Evolutionary conservation across 2,797 vertebrate genomes (phyloP).

Genomic region (Mionectes olivaceus): DNA sequence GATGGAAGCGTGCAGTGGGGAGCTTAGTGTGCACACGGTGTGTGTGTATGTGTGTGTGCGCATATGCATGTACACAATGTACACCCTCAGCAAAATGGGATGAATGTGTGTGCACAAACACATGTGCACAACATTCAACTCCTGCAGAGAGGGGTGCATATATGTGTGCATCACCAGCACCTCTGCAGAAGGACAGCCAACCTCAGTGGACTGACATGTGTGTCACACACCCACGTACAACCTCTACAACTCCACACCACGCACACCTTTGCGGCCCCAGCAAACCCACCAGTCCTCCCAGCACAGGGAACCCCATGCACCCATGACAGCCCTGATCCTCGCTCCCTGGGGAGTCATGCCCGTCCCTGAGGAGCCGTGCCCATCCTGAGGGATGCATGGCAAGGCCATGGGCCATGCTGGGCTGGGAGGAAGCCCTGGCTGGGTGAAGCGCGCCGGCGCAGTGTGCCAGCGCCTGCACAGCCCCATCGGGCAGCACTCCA

Average conservation of each 20-base stretch:
- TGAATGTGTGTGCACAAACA: no score
- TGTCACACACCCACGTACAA: fast-evolving
- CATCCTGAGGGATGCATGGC: fast-evolving
- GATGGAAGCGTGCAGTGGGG: background rate
- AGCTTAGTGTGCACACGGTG: fast-evolving
- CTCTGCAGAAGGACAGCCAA: background rate
- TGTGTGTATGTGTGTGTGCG: fast-evolving
- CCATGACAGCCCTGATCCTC: fast-evolving
- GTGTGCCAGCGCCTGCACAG: conserved; percentile 51
- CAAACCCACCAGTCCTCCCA: background rate
- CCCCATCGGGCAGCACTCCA: conserved; percentile 49
- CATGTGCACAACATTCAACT: no score
- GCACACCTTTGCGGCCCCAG: fast-evolving
- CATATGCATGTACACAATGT: fast-evolving
- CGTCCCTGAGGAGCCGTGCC: fast-evolving
- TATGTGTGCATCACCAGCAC: background rate
- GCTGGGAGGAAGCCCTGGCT: background rate
- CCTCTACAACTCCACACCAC: fast-evolving
- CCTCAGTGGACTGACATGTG: fast-evolving
- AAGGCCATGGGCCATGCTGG: fast-evolving
- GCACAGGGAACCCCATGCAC: no score
- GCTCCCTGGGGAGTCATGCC: background rate
- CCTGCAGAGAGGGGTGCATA: fast-evolving
- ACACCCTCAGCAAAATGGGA: background rate
- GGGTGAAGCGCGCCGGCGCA: background rate